Conservation (phyloP, 2,113 vertebrate genomes). For the Onychostruthus taczanowskii region DNA sequence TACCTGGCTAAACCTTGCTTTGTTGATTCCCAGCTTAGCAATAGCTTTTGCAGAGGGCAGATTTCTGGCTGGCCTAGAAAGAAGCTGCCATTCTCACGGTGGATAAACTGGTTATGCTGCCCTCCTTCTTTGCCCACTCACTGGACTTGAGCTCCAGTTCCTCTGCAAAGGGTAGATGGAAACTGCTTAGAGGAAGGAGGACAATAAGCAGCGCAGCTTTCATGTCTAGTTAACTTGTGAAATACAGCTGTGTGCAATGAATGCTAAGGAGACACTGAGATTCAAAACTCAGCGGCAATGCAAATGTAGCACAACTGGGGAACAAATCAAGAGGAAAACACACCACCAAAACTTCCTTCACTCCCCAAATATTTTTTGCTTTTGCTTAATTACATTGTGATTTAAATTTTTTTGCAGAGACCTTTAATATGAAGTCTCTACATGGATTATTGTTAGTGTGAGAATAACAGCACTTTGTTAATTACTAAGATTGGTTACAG, state of each 20-base stretch:
- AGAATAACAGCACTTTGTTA: neutral
- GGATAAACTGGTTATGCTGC: rapidly evolving
- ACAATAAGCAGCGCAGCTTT: neutral
- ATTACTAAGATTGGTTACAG: neutral
- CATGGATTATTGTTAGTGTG: neutral
- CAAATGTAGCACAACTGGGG: rapidly evolving
- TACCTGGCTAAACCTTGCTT: neutral
- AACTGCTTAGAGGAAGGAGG: neutral
- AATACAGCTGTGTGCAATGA: neutral
- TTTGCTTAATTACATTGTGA: neutral
- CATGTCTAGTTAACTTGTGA: neutral
- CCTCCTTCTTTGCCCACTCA: rapidly evolving
- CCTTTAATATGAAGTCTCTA: neutral
- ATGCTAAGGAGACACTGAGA: neutral
- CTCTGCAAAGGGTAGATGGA: neutral
- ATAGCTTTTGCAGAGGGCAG: neutral
- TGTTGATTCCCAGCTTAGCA: neutral
- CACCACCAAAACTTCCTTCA: neutral
- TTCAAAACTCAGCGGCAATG: neutral
- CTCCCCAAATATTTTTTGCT: neutral
- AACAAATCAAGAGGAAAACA: neutral
- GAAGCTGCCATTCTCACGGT: rapidly evolving
- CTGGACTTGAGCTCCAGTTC: rapidly evolving
- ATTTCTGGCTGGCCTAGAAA: neutral
- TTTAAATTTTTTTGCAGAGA: neutral